Conservation (phyloP, 1,140 invertebrate species). For the Brachionus koreanus region DNA sequence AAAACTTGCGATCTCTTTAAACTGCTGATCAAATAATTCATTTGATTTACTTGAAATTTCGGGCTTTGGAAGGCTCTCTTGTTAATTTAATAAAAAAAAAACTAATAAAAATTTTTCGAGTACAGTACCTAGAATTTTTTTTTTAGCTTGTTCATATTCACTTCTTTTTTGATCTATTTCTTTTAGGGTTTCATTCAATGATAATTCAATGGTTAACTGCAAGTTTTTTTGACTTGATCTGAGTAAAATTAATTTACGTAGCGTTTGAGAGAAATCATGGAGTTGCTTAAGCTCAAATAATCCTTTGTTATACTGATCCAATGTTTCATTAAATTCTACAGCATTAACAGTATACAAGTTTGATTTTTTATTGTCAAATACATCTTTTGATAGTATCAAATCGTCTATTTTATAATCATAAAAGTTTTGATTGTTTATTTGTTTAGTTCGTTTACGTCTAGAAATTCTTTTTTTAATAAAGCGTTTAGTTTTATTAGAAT, state of each 20-base stretch:
- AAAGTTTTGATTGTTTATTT: constrained; percentile 1
- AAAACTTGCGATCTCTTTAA: neutral
- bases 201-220: neutral
- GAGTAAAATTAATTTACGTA: neutral
- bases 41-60: neutral
- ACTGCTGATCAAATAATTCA: neutral
- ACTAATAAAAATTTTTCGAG: neutral
- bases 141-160: constrained; percentile 8
- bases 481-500: neutral
- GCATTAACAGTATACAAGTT: neutral
- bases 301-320: neutral
- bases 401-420: neutral
- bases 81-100: neutral
- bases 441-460: neutral
- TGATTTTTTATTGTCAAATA: neutral
- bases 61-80: neutral
- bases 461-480: constrained; percentile 16
- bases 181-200: neutral
- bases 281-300: constrained; percentile 7
- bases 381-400: neutral
- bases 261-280: neutral
- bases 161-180: neutral
- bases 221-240: neutral
- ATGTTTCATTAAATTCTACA: neutral
- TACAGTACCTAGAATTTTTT: neutral